phyloP scores from a whole-genome alignment of 2,888 invertebrate genomes.

The Blastobasis lacticolella region DNA sequence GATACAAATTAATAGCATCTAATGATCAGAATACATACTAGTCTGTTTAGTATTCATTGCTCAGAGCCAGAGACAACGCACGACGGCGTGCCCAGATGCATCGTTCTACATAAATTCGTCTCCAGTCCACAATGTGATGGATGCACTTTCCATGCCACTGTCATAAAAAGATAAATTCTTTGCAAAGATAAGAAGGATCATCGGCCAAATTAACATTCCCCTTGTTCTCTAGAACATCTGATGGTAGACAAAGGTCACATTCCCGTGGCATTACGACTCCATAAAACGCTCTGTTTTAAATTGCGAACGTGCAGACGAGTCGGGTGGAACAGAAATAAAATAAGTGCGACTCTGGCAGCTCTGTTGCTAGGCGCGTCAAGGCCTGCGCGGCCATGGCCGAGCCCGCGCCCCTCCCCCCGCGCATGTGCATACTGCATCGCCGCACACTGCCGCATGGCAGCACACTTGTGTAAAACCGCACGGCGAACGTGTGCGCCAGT shows the following conservation, averaged over 20 bases:
- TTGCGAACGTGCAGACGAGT: slow-evolving; percentile 42
- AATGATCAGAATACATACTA: too few relatives aligned
- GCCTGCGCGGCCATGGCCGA: slow-evolving; percentile 59
- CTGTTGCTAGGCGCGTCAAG: slow-evolving; percentile 70
- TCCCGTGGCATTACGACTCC: slow-evolving; percentile 40
- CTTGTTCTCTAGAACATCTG: slow-evolving; percentile 6
- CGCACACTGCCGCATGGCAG: slow-evolving; percentile 4
- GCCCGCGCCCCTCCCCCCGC: slow-evolving; percentile 30
- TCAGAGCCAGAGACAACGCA: too few relatives aligned
- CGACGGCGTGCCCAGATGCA: too few relatives aligned
- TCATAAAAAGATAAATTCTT: slow-evolving; percentile 13
- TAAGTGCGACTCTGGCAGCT: slow-evolving; percentile 41
- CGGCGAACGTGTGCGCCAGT: not conserved
- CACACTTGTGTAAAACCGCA: slow-evolving; percentile 16
- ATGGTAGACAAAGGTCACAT: slow-evolving; percentile 28
- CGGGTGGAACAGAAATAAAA: slow-evolving; percentile 63
- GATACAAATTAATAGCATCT: too few relatives aligned
- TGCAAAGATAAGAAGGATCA: slow-evolving; percentile 28
- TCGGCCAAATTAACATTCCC: slow-evolving; percentile 22
- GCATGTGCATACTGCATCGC: slow-evolving; percentile 35
- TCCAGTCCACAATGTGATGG: too few relatives aligned
- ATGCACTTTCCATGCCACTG: too few relatives aligned
- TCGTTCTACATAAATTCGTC: too few relatives aligned
- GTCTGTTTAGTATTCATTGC: too few relatives aligned
- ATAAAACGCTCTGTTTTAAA: slow-evolving; percentile 56